Conservation (phyloP, 2,797 vertebrate species). For the Selene dorsalis region DNA sequence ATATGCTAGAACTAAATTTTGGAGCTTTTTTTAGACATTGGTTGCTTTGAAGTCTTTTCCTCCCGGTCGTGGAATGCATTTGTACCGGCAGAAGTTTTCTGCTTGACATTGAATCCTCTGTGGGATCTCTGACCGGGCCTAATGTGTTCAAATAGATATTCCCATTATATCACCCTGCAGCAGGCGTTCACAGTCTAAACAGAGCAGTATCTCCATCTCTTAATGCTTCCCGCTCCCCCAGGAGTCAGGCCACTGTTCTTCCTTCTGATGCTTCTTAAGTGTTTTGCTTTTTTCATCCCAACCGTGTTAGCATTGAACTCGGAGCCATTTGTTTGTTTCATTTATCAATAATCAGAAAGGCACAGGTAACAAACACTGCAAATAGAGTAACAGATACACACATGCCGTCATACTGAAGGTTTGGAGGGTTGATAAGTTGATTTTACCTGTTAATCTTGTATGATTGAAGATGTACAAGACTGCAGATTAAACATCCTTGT, state of each 20-base stretch:
- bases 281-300: conserved; percentile 73
- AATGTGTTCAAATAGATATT: conserved; percentile 74
- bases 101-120: conserved; percentile 57
- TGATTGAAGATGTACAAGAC: conserved; percentile 8
- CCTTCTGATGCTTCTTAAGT: conserved; percentile 73
- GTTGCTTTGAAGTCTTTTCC: conserved; percentile 34
- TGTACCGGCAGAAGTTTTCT: conserved; percentile 51
- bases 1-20: conserved; percentile 13
- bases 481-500: not conserved
- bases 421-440: conserved; percentile 46
- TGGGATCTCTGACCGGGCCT: conserved; percentile 61
- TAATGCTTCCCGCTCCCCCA: conserved; percentile 66
- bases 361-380: conserved; percentile 41
- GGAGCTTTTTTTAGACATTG: conserved; percentile 42
- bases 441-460: conserved; percentile 26
- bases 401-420: conserved; percentile 30
- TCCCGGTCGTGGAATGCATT: conserved; percentile 34
- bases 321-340: conserved; percentile 66
- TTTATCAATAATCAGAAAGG: conserved; percentile 63
- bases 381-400: conserved; percentile 30
- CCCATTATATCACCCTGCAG: conserved; percentile 66
- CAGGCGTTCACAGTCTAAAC: conserved; percentile 47
- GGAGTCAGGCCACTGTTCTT: conserved; percentile 54
- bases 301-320: conserved; percentile 80
- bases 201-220: conserved; percentile 54